A percentile compares a stretch with the other conserved stretches of the same genome.
phyloP scores from a whole-genome alignment of 2,113 vertebrate genomes.

The Scytalopus superciliaris region DNA sequence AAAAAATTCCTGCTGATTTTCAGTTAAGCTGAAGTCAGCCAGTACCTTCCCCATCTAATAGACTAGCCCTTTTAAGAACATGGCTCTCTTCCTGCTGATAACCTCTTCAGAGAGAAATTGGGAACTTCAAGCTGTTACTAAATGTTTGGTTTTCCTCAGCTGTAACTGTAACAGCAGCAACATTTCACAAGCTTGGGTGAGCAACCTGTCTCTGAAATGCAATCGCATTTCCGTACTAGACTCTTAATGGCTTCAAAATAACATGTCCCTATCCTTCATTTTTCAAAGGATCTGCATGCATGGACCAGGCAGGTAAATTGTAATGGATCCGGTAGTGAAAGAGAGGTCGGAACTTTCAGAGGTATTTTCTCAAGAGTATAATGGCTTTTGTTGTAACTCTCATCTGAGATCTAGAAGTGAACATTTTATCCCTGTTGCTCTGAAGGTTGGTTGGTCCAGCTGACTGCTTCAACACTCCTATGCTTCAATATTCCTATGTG shows the following conservation, averaged over 20 bases:
- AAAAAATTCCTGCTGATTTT: background rate
- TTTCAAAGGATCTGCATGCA: background rate
- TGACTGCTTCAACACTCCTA: background rate
- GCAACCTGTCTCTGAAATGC: background rate
- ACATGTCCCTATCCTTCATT: background rate
- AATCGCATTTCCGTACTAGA: background rate
- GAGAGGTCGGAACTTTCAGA: background rate
- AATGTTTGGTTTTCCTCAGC: background rate
- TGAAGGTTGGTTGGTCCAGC: background rate
- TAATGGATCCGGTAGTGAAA: background rate
- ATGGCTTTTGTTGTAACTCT: background rate
- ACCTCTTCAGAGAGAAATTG: slow-evolving; percentile 5
- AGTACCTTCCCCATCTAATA: background rate
- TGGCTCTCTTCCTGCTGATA: slow-evolving; percentile 31
- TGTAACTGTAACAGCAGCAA: background rate
- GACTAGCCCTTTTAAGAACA: background rate
- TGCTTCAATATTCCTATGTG: background rate
- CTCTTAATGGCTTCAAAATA: background rate
- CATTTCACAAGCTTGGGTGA: background rate
- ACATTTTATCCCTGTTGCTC: background rate
- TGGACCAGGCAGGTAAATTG: background rate
- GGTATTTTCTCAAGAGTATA: background rate
- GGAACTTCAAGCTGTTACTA: slow-evolving; percentile 39
- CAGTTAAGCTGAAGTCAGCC: background rate
- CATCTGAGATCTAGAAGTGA: background rate